phyloP scores from a whole-genome alignment of 2,888 invertebrate genomes.

The Macaria liturata region DNA sequence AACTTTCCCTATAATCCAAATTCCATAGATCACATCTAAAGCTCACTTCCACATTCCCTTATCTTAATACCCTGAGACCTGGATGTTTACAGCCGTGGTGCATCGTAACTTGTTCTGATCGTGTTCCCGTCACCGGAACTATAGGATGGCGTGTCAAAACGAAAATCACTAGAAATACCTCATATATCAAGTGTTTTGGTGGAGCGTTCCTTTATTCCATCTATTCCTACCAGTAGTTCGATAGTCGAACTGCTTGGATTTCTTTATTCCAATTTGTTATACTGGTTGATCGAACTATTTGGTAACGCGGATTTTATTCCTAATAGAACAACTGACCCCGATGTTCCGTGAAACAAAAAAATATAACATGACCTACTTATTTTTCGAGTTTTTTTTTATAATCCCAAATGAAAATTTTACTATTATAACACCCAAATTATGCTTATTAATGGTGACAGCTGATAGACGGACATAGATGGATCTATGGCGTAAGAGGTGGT shows the following conservation, averaged over 20 bases:
- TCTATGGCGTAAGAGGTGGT: no score
- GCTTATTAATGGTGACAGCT: no score
- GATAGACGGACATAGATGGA: no score
- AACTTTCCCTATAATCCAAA: constrained; percentile 4
- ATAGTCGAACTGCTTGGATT: no score
- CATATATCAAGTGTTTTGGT: no score
- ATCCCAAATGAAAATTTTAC: not conserved
- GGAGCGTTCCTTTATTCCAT: not conserved
- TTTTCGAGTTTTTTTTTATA: not conserved
- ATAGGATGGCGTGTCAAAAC: constrained; percentile 24
- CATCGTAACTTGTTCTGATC: constrained; percentile 55
- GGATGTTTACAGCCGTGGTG: constrained; percentile 48
- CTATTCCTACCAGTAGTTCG: not conserved
- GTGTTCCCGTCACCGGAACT: constrained; percentile 50
- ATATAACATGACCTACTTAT: not conserved
- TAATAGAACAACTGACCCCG: not conserved
- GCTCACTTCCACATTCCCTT: constrained; percentile 37
- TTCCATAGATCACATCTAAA: constrained; percentile 10
- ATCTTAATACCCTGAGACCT: constrained; percentile 48
- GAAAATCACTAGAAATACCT: constrained; percentile 2
- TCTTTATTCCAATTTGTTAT: no score
- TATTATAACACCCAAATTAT: not conserved
- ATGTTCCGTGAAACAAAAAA: not conserved
- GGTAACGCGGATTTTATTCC: not conserved
- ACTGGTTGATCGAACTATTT: not conserved